A percentile compares a stretch with the other conserved stretches of the same genome.
These are phyloP conservation scores for Mungos mungo DNA, from an alignment of 2,113 vertebrate genomes.

Conservation along the genomic window DNA sequence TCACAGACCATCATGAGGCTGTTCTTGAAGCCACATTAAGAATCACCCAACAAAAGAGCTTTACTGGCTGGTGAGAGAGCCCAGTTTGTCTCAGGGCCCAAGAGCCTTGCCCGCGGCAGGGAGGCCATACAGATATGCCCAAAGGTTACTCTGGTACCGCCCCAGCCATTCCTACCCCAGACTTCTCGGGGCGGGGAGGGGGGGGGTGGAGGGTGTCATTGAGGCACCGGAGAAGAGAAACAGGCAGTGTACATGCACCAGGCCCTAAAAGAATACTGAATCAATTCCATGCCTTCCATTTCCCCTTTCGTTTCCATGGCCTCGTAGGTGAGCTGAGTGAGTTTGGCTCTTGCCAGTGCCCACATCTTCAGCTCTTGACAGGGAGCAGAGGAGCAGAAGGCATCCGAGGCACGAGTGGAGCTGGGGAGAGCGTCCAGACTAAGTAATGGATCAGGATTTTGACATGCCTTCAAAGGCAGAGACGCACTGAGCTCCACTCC, in stretches of 20 bases:
- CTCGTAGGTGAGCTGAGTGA: background rate
- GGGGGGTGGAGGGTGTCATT: accelerated
- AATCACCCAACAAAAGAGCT: background rate
- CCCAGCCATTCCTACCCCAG: background rate
- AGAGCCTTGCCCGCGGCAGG: background rate
- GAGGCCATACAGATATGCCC: background rate
- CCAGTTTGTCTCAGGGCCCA: background rate
- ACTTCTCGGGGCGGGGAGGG: background rate
- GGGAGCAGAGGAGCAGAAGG: background rate
- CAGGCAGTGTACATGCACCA: background rate
- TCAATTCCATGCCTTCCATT: background rate
- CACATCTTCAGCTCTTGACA: background rate
- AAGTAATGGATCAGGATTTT: background rate
- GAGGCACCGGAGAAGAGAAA: background rate
- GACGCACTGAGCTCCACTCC: background rate
- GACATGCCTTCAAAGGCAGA: slow-evolving; percentile 2
- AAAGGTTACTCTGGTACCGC: background rate
- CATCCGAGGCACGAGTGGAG: background rate
- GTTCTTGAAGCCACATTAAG: background rate
- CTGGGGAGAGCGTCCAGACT: background rate
- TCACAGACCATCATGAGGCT: background rate
- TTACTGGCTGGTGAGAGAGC: background rate
- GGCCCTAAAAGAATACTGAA: background rate
- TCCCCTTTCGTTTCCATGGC: background rate
- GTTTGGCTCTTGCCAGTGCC: background rate